These are phyloP conservation scores for Tipula vernalis DNA, from an alignment of 2,888 invertebrate species.

Conservation along the genomic window DNA sequence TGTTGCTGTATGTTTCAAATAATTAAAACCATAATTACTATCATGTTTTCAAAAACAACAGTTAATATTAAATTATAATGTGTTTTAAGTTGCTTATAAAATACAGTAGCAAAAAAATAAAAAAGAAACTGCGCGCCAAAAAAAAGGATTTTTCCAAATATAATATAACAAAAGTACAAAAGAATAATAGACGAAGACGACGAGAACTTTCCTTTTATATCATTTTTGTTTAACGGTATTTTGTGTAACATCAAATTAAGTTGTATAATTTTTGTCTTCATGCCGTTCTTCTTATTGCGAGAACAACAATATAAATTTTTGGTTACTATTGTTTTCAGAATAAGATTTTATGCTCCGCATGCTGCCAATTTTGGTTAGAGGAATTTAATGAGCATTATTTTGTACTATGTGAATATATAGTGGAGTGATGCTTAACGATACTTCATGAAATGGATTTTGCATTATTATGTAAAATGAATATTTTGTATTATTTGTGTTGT, in stretches of 20 bases:
- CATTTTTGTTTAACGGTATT: background rate
- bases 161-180: background rate
- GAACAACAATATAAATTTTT: background rate
- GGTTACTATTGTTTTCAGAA: background rate
- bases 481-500: no score
- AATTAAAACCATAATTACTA: conserved; percentile 4
- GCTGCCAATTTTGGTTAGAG: background rate
- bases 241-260: background rate
- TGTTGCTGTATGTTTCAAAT: background rate
- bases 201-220: background rate
- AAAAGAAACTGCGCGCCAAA: background rate
- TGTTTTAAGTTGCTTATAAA: background rate
- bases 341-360: background rate
- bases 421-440: no score
- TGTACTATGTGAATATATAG: background rate
- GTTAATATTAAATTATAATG: background rate
- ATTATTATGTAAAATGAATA: no score
- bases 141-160: background rate
- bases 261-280: background rate
- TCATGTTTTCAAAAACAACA: background rate
- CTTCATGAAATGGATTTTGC: no score
- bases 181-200: background rate
- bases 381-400: background rate
- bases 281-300: background rate
- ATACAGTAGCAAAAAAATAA: background rate